A percentile compares a stretch with the other conserved stretches of the same genome.
These are phyloP conservation scores for Gavia stellata DNA, from an alignment of 2,113 vertebrate genomes.

Conservation along the genomic window DNA sequence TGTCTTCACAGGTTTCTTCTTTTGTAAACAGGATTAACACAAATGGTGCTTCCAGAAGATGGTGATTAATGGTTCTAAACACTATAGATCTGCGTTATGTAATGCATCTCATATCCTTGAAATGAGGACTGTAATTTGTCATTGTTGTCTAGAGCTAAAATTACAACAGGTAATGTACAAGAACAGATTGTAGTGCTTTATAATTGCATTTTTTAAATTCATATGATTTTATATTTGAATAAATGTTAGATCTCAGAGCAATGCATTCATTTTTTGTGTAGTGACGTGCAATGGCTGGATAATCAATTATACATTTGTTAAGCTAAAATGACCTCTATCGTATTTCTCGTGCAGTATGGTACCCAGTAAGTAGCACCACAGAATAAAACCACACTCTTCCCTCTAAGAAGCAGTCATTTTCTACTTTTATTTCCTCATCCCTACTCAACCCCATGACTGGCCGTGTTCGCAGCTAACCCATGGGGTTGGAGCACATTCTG, in stretches of 20 bases:
- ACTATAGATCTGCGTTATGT: slow-evolving; percentile 48
- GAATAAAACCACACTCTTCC: neutral
- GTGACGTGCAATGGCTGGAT: neutral
- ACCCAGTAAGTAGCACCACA: neutral
- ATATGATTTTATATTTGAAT: neutral
- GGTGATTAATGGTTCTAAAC: slow-evolving; percentile 53
- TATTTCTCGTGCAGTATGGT: neutral
- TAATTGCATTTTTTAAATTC: slow-evolving; percentile 34
- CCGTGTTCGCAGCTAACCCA: neutral
- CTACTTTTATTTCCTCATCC: neutral
- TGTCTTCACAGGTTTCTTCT: neutral
- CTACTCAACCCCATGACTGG: neutral
- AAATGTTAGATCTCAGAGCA: neutral
- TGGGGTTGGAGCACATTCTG: neutral
- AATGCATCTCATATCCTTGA: slow-evolving; percentile 38
- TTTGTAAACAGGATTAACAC: slow-evolving; percentile 46
- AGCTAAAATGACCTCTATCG: neutral
- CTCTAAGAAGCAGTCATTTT: neutral
- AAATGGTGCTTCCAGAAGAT: neutral
- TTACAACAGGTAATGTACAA: slow-evolving; percentile 41
- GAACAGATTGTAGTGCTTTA: slow-evolving; percentile 27
- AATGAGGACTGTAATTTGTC: slow-evolving; percentile 53
- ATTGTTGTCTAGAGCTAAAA: slow-evolving; percentile 43
- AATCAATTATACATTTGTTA: neutral
- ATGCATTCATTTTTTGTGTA: slow-evolving; percentile 1